Evolutionary conservation across 2,113 vertebrate species (phyloP).

Genomic region (Pitta sordida): DNA sequence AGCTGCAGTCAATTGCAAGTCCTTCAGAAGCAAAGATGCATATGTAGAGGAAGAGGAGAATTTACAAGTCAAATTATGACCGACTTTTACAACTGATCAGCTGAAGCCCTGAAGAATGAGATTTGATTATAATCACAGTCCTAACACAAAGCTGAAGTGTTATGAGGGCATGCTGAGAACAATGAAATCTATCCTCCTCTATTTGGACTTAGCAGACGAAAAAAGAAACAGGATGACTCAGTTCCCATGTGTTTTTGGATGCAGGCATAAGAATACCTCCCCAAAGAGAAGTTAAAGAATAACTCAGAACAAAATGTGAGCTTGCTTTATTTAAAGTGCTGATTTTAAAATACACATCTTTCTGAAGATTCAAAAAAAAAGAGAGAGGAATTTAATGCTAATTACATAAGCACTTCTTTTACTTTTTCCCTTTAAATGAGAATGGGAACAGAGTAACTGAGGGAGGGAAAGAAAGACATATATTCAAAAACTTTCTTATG

Average conservation of each 20-base stretch:
- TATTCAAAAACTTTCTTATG: neutral
- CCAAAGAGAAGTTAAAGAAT: neutral
- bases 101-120: slow-evolving; percentile 49
- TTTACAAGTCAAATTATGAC: slow-evolving; percentile 57
- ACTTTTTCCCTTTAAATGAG: neutral
- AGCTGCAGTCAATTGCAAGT: slow-evolving; percentile 50
- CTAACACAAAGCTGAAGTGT: slow-evolving; percentile 25
- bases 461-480: neutral
- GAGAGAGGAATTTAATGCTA: neutral
- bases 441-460: neutral
- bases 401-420: neutral
- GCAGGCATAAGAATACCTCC: neutral
- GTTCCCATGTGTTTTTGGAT: neutral
- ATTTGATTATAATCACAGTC: slow-evolving; percentile 61
- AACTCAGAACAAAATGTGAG: neutral
- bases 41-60: slow-evolving; percentile 47
- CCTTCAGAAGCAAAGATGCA: slow-evolving; percentile 44
- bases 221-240: slow-evolving; percentile 36
- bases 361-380: neutral
- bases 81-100: slow-evolving; percentile 44
- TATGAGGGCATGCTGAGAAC: slow-evolving; percentile 23
- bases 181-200: slow-evolving; percentile 11
- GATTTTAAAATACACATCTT: neutral
- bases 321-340: neutral
- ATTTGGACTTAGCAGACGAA: neutral